Evolutionary conservation across 1,140 invertebrate species (phyloP).

Genomic region (Zaprionus camerounensis): DNA sequence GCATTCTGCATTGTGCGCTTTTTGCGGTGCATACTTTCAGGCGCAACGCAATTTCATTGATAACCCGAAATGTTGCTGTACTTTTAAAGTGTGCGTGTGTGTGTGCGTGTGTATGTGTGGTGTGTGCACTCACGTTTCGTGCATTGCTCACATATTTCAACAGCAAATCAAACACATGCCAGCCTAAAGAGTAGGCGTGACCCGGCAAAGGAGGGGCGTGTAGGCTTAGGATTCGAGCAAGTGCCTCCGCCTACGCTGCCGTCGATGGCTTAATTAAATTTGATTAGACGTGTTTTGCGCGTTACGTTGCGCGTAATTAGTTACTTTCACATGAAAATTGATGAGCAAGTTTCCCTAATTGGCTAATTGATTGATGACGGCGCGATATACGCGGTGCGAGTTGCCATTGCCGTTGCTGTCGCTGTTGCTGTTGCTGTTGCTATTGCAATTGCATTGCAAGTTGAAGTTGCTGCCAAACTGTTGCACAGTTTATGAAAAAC

Average conservation of each 20-base stretch:
- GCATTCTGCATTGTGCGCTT: slow-evolving; percentile 58
- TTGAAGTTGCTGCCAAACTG: slow-evolving; percentile 20
- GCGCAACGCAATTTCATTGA: slow-evolving; percentile 70
- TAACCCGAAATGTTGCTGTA: slow-evolving; percentile 60
- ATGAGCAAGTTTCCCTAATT: slow-evolving; percentile 72
- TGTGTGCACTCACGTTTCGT: slow-evolving; percentile 48
- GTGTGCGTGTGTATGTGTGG: slow-evolving; percentile 3
- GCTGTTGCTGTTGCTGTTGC: background rate
- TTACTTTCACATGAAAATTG: slow-evolving; percentile 72
- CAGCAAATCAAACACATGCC: slow-evolving; percentile 72
- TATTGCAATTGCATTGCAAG: background rate
- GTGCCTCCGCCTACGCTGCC: slow-evolving; percentile 33
- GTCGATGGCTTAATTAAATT: slow-evolving; percentile 81
- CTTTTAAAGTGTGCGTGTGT: slow-evolving; percentile 22
- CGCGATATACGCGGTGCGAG: background rate
- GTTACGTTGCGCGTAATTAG: slow-evolving; percentile 72
- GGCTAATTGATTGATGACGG: slow-evolving; percentile 76
- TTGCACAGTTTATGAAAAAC: slow-evolving; percentile 61
- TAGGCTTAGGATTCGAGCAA: slow-evolving; percentile 40
- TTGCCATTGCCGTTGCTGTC: slow-evolving; percentile 1
- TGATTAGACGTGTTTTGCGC: slow-evolving; percentile 75
- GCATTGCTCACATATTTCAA: slow-evolving; percentile 69
- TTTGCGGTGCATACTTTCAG: slow-evolving; percentile 67
- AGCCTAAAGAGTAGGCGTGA: slow-evolving; percentile 36
- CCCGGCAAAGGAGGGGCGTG: background rate